Evolutionary conservation across 2,888 invertebrate genomes (phyloP).

Genomic region (Apotomis capreana): DNA sequence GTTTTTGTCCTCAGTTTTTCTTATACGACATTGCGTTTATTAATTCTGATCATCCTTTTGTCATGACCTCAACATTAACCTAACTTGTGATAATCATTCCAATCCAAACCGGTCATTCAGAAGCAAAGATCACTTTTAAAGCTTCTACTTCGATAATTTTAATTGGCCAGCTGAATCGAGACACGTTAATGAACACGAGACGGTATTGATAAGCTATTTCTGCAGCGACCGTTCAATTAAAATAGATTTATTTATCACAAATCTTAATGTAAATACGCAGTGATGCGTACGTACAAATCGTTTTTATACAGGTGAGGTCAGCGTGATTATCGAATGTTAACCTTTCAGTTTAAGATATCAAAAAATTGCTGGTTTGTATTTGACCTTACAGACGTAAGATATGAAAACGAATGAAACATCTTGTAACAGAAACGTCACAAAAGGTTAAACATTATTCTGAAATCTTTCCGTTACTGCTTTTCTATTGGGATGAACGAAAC

Average conservation of each 20-base stretch:
- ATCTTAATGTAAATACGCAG: conserved; percentile 23
- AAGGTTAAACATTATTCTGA: too few species aligned
- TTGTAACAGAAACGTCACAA: too few species aligned
- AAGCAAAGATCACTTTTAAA: conserved; percentile 24
- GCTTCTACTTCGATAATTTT: conserved; percentile 29
- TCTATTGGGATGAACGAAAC: too few species aligned
- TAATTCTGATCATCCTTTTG: conserved; percentile 7
- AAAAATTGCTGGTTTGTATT: too few species aligned
- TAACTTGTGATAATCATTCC: conserved; percentile 1
- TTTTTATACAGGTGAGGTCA: background rate
- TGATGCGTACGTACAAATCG: background rate
- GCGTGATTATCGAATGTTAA: background rate
- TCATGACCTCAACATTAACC: conserved; percentile 25
- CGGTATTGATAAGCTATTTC: conserved; percentile 16
- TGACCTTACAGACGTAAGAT: too few species aligned
- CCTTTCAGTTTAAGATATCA: too few species aligned
- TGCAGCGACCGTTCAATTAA: conserved; percentile 8
- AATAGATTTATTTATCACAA: conserved; percentile 9
- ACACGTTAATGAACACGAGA: conserved; percentile 25
- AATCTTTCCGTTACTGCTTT: too few species aligned
- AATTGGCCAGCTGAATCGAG: conserved; percentile 31
- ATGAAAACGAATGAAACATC: too few species aligned
- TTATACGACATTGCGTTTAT: background rate
- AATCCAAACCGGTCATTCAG: conserved; percentile 20
- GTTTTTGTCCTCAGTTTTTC: background rate